phyloP scores from a whole-genome alignment of 2,888 invertebrate species.

The Xylocampa areola region DNA sequence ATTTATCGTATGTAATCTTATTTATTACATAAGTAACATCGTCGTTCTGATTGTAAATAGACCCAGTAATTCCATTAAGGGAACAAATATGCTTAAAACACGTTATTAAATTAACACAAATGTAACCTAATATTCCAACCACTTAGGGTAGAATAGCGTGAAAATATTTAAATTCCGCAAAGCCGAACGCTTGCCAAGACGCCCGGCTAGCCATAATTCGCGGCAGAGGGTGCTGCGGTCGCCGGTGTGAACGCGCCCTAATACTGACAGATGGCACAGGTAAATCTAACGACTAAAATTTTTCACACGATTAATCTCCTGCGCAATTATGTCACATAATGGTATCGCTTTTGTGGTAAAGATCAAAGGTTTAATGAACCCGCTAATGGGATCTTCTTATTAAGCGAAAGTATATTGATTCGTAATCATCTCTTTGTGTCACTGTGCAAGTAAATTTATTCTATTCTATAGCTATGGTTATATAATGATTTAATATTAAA shows the following conservation, averaged over 20 bases:
- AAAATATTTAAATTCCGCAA: constrained; percentile 54
- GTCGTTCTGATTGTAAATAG: neutral
- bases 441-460: neutral
- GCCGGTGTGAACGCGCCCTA: constrained; percentile 58
- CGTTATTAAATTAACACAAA: constrained; percentile 38
- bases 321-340: constrained; percentile 63
- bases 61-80: constrained; percentile 5
- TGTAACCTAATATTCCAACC: constrained; percentile 42
- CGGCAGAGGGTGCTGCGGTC: constrained; percentile 19
- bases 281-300: constrained; percentile 73
- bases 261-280: constrained; percentile 73
- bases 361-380: constrained; percentile 31
- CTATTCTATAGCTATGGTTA: no score
- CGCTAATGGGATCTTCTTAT: constrained; percentile 28
- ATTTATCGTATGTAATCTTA: no score
- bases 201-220: constrained; percentile 27
- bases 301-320: constrained; percentile 66
- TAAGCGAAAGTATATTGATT: constrained; percentile 9
- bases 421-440: neutral
- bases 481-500: no score
- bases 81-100: constrained; percentile 8
- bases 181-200: constrained; percentile 50
- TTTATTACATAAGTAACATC: neutral
- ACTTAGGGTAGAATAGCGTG: constrained; percentile 38
- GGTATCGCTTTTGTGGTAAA: constrained; percentile 34